phyloP scores from a whole-genome alignment of 2,797 vertebrate genomes.

The Gymnothorax javanicus region DNA sequence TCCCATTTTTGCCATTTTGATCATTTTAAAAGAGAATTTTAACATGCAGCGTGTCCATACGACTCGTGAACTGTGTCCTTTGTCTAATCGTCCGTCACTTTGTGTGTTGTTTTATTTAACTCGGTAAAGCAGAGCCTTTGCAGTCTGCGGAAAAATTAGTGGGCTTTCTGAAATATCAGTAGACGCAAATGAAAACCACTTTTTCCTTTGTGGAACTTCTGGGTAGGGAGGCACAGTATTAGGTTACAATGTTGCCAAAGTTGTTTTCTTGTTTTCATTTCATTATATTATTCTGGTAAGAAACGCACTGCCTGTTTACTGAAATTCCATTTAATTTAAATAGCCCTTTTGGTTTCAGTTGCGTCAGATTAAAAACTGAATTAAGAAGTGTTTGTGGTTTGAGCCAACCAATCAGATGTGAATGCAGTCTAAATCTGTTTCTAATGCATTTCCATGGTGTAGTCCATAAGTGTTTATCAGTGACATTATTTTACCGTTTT shows the following conservation, averaged over 20 bases:
- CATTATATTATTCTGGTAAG: neutral
- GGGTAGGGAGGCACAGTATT: neutral
- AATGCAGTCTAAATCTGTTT: neutral
- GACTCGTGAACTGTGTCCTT: neutral
- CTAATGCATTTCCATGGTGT: neutral
- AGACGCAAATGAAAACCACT: neutral
- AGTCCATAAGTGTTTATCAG: no score
- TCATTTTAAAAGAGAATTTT: constrained; percentile 14
- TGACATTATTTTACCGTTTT: no score
- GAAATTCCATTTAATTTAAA: neutral
- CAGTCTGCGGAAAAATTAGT: neutral
- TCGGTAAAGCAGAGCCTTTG: neutral
- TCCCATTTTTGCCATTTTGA: constrained; percentile 19
- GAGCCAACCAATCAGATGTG: neutral
- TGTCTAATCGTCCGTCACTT: neutral
- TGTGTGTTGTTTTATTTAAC: neutral
- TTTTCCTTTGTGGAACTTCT: neutral
- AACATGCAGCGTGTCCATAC: neutral
- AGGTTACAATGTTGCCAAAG: neutral
- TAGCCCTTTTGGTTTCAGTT: neutral
- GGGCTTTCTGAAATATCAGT: neutral
- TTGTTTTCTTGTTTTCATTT: neutral
- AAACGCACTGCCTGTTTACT: neutral
- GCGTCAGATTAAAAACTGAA: neutral
- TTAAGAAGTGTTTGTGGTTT: neutral